Conservation (phyloP, 2,888 invertebrate genomes). For the Pollenia griseotomentosa region DNA sequence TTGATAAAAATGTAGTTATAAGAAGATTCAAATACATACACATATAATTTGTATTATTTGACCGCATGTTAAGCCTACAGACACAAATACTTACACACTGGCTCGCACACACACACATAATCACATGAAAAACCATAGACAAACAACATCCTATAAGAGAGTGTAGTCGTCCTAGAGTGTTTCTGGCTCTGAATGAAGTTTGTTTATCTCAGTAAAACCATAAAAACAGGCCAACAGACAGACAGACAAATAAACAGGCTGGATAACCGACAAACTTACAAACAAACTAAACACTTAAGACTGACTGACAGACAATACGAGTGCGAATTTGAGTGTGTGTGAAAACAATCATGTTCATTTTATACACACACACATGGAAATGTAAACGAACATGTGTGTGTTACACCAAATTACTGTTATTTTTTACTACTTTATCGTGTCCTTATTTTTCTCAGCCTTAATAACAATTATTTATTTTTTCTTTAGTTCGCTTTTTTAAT, state of each 20-base stretch:
- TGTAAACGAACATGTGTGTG: constrained; percentile 7
- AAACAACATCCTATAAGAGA: constrained; percentile 49
- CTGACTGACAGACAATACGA: constrained; percentile 25
- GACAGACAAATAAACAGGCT: constrained; percentile 60
- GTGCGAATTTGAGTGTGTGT: neutral
- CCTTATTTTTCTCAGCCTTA: constrained; percentile 51
- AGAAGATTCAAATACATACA: neutral
- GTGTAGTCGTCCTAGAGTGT: constrained; percentile 18
- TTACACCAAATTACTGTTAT: constrained; percentile 47
- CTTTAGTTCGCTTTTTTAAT: constrained; percentile 25
- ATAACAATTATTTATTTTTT: constrained; percentile 50
- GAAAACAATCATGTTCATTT: constrained; percentile 12
- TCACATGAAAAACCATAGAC: neutral
- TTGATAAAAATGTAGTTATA: constrained; percentile 39
- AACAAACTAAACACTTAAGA: constrained; percentile 18
- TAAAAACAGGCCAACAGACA: constrained; percentile 68
- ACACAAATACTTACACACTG: constrained; percentile 30
- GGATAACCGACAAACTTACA: constrained; percentile 44
- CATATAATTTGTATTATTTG: constrained; percentile 67
- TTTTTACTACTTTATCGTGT: constrained; percentile 45
- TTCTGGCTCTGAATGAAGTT: constrained; percentile 19
- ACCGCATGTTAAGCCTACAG: constrained; percentile 62
- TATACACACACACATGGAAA: neutral
- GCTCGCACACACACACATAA: constrained; percentile 31
- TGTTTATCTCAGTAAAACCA: constrained; percentile 60